A percentile compares a stretch with the other conserved stretches of the same genome.
These are phyloP conservation scores for Danaus melanippus DNA, from an alignment of 1,140 invertebrate genomes.

Conservation along the genomic window DNA sequence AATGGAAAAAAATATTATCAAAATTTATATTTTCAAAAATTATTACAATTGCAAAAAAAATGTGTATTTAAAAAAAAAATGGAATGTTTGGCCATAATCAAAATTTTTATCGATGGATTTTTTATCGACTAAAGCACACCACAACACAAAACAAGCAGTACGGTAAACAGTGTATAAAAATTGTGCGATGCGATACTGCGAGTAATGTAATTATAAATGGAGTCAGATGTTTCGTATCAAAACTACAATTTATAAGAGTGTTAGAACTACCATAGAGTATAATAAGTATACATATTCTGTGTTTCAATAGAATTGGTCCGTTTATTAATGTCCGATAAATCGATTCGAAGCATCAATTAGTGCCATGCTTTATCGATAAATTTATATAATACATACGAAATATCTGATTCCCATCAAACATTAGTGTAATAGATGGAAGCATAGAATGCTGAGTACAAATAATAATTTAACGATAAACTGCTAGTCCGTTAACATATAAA, in stretches of 20 bases:
- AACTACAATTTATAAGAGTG: conserved; percentile 25
- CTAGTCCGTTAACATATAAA: conserved; percentile 62
- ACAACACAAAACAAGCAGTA: conserved; percentile 59
- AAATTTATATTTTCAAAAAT: conserved; percentile 73
- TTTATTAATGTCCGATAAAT: conserved; percentile 25
- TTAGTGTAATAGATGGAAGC: conserved; percentile 61
- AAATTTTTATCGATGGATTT: conserved; percentile 58
- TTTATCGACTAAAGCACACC: conserved; percentile 65
- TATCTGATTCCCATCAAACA: conserved; percentile 62
- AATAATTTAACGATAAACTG: conserved; percentile 64
- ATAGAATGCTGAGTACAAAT: conserved; percentile 69
- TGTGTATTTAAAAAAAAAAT: conserved; percentile 61
- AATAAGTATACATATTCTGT: conserved; percentile 24
- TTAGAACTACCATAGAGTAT: conserved; percentile 28
- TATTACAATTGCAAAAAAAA: conserved; percentile 68
- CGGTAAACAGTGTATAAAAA: conserved; percentile 60
- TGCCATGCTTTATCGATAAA: conserved; percentile 28
- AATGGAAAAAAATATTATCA: conserved; percentile 69
- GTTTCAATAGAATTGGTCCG: conserved; percentile 23
- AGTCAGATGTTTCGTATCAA: conserved; percentile 51
- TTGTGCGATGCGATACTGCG: conserved; percentile 57
- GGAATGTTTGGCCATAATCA: conserved; percentile 68
- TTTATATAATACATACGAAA: conserved; percentile 25
- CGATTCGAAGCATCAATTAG: conserved; percentile 27
- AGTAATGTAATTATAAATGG: conserved; percentile 56